Evolutionary conservation across 1,140 invertebrate genomes (phyloP).

Genomic region (Microplitis mediator): DNA sequence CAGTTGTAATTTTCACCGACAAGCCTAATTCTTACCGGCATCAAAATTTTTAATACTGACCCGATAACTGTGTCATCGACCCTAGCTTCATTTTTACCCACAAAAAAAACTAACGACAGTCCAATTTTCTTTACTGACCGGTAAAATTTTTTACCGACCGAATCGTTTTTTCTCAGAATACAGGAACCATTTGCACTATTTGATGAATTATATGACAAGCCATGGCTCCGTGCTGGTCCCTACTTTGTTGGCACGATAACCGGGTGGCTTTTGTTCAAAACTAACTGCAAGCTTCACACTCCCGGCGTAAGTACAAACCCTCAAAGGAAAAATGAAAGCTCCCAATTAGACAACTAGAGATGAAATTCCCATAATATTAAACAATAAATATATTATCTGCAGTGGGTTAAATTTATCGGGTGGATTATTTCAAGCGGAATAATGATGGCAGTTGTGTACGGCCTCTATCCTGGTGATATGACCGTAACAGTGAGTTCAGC

Average conservation of each 20-base stretch:
- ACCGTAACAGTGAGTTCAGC: slow-evolving; percentile 67
- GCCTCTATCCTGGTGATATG: slow-evolving; percentile 74
- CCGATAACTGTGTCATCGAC: no score
- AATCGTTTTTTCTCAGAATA: slow-evolving; percentile 54
- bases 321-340: no score
- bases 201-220: slow-evolving; percentile 83
- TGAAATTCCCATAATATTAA: not conserved
- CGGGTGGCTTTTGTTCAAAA: slow-evolving; percentile 76
- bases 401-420: slow-evolving; percentile 56
- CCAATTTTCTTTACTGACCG: not conserved
- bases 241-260: slow-evolving; percentile 80
- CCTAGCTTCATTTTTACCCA: no score
- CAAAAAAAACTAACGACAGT: not conserved
- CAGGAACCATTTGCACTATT: slow-evolving; percentile 83
- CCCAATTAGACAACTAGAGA: no score
- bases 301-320: slow-evolving; percentile 59
- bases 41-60: no score
- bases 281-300: slow-evolving; percentile 70
- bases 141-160: not conserved
- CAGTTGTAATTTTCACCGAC: no score
- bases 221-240: slow-evolving; percentile 80
- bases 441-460: slow-evolving; percentile 75
- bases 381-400: not conserved
- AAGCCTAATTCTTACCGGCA: no score
- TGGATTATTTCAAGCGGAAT: slow-evolving; percentile 68